Evolutionary conservation across 2,113 vertebrate species (phyloP), one percentile per base, ranked within the genome.

Genomic region (Marmota monax): DNA sequence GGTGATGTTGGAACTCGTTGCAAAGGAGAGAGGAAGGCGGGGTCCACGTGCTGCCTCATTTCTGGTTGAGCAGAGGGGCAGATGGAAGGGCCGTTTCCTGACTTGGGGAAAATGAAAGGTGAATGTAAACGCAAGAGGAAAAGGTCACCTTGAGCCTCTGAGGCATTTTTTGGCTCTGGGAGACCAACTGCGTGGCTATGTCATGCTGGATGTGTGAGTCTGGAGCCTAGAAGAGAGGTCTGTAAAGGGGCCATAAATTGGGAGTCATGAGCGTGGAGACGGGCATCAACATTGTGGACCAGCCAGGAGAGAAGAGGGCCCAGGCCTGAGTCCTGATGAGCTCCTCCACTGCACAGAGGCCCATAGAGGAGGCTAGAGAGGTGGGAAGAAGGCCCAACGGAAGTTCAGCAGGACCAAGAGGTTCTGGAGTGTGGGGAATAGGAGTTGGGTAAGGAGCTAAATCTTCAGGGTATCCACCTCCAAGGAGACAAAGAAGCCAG

Each of bases 41-140:
- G 18, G 23, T 20, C 4, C 3, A 1, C 0, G 3, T 34, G 45
- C n/a, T 16, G 3, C 37, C 85, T 73, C 9, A 0, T 61, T 76
- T 91, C 82, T 45, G 72, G 16, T 53, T 20, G 51, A 87, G 48
- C 25, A 37, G 1, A 12, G 6, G 5, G 32, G n/a, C 4, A 20
- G 56, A 29, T n/a, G 58, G 25, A 61, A 61, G 37, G 69, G 12
- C 48, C 23, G 0, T 39, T 70, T 79, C 63, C 63, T 5, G 5
- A 67, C 34, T 25, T 37, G 37, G 37, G 32, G 34, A 39, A 76
- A 83, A 45, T 14, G 10, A 72, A 89, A 79, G 6, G 18, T 53
- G 78, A 17, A 37, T 48, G 61, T 61, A 61, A 29, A 63, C 32
- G 5, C 63, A 82, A 78, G 58, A 13, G 7, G 45, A n/a, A 11